A percentile compares a stretch with the other conserved stretches of the same genome.
phyloP scores from a whole-genome alignment of 2,797 vertebrate species.

The Siniperca scherzeri region DNA sequence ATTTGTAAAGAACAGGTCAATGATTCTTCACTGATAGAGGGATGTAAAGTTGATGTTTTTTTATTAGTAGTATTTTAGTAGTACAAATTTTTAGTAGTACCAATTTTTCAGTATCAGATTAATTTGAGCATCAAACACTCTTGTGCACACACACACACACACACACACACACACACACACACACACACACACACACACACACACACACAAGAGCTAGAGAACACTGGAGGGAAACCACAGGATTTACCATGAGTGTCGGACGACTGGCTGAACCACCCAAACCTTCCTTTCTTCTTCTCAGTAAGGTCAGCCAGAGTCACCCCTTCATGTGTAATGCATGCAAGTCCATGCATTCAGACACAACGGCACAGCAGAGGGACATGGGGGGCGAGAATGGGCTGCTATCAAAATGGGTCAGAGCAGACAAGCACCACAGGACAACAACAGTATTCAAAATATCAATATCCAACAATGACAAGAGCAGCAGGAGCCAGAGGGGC shows the following conservation, averaged over 20 bases:
- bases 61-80: too few species aligned
- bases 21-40: background rate
- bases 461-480: conserved; percentile 79
- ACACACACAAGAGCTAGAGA: conserved; percentile 55
- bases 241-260: conserved; percentile 98
- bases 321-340: conserved; percentile 93
- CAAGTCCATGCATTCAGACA: conserved; percentile 90
- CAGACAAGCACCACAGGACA: conserved; percentile 83
- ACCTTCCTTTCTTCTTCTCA: conserved; percentile 98
- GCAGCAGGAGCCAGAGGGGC: conserved; percentile 75
- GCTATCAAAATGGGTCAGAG: conserved; percentile 87
- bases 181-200: conserved; percentile 34
- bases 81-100: too few species aligned
- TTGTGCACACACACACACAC: conserved; percentile 24
- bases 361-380: conserved; percentile 85
- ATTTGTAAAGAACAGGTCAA: background rate
- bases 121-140: conserved; percentile 12
- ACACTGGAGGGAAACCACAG: conserved; percentile 80
- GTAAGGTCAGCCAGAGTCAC: conserved; percentile 97
- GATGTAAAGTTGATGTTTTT: background rate
- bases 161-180: conserved; percentile 29
- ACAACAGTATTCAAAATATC: conserved; percentile 84
- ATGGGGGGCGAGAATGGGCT: conserved; percentile 83
- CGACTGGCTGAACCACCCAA: conserved; percentile 96
- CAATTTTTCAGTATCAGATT: background rate